phyloP scores from a whole-genome alignment of 2,888 invertebrate species.

The Agonopterix arenella region DNA sequence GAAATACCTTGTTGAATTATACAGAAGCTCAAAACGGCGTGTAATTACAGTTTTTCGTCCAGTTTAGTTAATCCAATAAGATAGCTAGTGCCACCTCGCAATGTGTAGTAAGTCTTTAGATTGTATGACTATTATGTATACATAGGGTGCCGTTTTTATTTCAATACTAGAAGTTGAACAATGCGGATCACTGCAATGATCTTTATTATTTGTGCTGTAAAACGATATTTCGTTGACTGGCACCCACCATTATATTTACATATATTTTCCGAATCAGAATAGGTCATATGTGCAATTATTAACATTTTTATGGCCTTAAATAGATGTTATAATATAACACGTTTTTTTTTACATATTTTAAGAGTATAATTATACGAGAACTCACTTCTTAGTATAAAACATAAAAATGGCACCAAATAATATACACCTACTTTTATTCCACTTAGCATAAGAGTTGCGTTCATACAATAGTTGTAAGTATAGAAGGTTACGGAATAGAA shows the following conservation, averaged over 20 bases:
- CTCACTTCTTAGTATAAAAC: neutral
- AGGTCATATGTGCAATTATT: too few species aligned
- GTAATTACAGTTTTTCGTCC: neutral
- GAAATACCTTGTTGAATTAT: too few species aligned
- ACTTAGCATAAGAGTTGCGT: constrained; percentile 64
- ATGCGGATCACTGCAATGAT: too few species aligned
- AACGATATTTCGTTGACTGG: too few species aligned
- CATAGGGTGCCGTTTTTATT: neutral
- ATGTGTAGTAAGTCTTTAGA: constrained; percentile 50
- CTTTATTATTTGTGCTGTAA: too few species aligned
- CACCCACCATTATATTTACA: too few species aligned
- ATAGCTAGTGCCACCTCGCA: constrained; percentile 67
- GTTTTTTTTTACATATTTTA: too few species aligned
- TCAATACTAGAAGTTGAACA: neutral
- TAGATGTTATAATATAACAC: too few species aligned
- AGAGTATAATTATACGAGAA: too few species aligned
- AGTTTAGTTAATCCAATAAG: constrained; percentile 39
- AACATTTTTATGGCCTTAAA: too few species aligned
- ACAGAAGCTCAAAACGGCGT: too few species aligned
- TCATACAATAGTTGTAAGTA: constrained; percentile 46
- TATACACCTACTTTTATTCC: constrained; percentile 62
- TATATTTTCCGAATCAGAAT: too few species aligned
- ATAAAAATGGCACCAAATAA: neutral
- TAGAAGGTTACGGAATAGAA: constrained; percentile 48
- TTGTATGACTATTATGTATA: neutral